Percentiles rank a stretch among this genome's conserved stretches.
Evolutionary conservation across 2,797 vertebrate genomes (phyloP).

Genomic region (Lagocephalus sceleratus): DNA sequence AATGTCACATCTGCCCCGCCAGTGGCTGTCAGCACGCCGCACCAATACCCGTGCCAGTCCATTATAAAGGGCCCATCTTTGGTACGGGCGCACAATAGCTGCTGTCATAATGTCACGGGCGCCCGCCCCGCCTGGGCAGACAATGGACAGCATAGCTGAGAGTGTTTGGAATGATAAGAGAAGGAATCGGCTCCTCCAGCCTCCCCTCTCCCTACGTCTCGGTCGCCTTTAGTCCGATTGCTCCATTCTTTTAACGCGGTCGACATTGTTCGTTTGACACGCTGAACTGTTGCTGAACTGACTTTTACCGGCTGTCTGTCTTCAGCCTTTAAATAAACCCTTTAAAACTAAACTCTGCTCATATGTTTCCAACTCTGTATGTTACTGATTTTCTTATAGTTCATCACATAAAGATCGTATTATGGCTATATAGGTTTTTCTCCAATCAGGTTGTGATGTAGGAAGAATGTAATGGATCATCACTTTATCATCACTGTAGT

Average conservation of each 20-base stretch:
- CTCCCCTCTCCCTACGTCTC: not conserved
- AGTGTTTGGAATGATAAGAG: conserved; percentile 42
- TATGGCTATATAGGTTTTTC: too few species aligned
- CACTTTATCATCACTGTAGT: too few species aligned
- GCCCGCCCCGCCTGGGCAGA: conserved; percentile 28
- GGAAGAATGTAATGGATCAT: too few species aligned
- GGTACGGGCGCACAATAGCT: conserved; percentile 52
- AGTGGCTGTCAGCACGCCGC: conserved; percentile 17
- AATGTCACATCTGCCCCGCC: conserved; percentile 64
- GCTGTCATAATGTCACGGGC: conserved; percentile 50
- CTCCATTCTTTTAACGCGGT: not conserved
- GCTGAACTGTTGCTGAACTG: too few species aligned
- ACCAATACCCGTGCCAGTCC: conserved; percentile 46
- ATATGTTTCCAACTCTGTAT: too few species aligned
- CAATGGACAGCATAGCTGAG: conserved; percentile 37
- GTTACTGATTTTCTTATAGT: too few species aligned
- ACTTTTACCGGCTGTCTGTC: too few species aligned
- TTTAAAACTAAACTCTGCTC: too few species aligned
- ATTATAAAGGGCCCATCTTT: conserved; percentile 48
- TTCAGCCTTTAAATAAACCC: too few species aligned
- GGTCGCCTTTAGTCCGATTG: too few species aligned
- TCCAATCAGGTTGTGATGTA: too few species aligned
- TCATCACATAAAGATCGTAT: too few species aligned
- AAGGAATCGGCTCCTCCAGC: conserved; percentile 21
- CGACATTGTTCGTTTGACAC: not conserved